A percentile compares a stretch with the other conserved stretches of the same genome.
Evolutionary conservation across 2,888 invertebrate species (phyloP).

Genomic region (Tupiocoris notatus): DNA sequence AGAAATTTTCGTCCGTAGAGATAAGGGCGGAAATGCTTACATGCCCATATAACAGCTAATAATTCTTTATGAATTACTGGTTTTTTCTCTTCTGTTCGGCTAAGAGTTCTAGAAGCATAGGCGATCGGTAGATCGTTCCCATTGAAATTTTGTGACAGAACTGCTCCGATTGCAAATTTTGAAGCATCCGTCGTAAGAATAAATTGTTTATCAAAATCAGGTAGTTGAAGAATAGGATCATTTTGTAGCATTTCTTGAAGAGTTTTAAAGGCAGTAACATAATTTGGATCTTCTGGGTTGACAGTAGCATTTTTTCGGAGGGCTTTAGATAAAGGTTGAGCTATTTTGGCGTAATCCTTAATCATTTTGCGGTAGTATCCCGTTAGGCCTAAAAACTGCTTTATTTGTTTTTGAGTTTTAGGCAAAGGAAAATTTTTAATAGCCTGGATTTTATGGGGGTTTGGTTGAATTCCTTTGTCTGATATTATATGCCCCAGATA

Average conservation of each 20-base stretch:
- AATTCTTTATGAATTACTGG: no score
- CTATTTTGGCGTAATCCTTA: slow-evolving; percentile 48
- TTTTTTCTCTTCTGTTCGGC: no score
- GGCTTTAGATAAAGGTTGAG: slow-evolving; percentile 49
- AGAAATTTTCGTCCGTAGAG: no score
- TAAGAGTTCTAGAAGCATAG: no score
- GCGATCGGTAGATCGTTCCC: slow-evolving; percentile 52
- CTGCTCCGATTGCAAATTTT: slow-evolving; percentile 50
- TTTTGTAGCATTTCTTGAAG: slow-evolving; percentile 5
- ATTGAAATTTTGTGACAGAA: slow-evolving; percentile 51
- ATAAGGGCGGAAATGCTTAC: no score
- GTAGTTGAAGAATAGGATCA: no score
- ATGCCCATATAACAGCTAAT: no score
- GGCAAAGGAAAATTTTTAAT: slow-evolving; percentile 25
- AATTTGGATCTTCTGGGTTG: slow-evolving; percentile 1
- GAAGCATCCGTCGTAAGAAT: slow-evolving; percentile 50
- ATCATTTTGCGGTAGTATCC: slow-evolving; percentile 47
- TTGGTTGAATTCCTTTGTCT: slow-evolving; percentile 8
- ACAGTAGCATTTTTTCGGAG: slow-evolving; percentile 47
- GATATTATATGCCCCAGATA: slow-evolving; percentile 30
- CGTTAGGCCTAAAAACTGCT: slow-evolving; percentile 8
- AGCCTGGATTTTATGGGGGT: slow-evolving; percentile 30
- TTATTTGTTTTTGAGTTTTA: slow-evolving; percentile 2
- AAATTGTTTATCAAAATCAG: slow-evolving; percentile 39
- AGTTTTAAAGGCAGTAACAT: slow-evolving; percentile 3